Conservation (phyloP, 2,113 vertebrate species). For the Chaetura pelagica region DNA sequence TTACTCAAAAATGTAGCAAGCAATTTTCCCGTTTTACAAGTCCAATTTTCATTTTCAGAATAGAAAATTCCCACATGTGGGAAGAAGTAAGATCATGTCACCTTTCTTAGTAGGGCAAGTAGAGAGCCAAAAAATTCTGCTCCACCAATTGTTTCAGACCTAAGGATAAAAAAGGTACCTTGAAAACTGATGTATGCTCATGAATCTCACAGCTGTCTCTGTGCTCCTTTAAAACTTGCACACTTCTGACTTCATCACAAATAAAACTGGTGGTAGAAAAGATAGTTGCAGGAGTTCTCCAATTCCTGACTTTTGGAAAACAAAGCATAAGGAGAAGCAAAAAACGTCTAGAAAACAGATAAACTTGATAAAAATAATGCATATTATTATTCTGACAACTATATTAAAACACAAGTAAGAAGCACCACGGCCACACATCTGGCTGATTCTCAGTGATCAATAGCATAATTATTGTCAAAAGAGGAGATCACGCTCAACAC, state of each 20-base stretch:
- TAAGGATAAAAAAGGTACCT: not conserved
- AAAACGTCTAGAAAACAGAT: not conserved
- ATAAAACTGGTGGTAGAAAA: not conserved
- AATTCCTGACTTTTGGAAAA: not conserved
- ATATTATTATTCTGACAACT: not conserved
- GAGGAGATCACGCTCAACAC: not conserved
- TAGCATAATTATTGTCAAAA: not conserved
- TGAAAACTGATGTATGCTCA: not conserved
- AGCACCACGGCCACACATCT: fast-evolving
- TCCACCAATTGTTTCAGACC: not conserved
- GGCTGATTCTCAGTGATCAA: not conserved
- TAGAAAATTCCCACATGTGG: not conserved
- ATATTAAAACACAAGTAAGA: not conserved
- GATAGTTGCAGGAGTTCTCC: not conserved
- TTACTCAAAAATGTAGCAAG: not conserved
- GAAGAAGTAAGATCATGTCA: not conserved
- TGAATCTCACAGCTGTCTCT: not conserved
- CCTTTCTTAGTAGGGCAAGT: not conserved
- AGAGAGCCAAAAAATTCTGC: not conserved
- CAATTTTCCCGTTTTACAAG: not conserved
- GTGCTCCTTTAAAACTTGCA: not conserved
- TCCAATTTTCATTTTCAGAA: not conserved
- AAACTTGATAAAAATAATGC: not conserved
- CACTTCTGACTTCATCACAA: not conserved
- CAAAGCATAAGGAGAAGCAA: not conserved